Percentiles rank a stretch among this genome's conserved stretches.
phyloP scores from a whole-genome alignment of 2,888 invertebrate genomes.

The Heliconius ethilla region DNA sequence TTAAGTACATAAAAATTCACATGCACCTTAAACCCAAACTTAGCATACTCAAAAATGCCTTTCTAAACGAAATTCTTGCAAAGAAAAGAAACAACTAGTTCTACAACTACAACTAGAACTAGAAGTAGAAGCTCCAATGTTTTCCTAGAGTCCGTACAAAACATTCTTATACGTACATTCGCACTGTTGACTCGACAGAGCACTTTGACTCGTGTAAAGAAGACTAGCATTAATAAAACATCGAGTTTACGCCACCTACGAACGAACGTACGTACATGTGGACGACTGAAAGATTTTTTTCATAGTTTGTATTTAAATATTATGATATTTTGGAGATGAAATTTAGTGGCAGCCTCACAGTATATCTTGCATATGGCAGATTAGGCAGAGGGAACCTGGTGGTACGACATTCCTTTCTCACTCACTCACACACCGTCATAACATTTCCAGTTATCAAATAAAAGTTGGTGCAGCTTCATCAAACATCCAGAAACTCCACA shows the following conservation, averaged over 20 bases:
- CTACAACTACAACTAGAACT: not conserved
- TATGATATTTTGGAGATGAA: no score
- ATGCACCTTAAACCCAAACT: not conserved
- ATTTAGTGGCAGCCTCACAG: no score
- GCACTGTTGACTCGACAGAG: slow-evolving; percentile 10
- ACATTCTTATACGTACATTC: slow-evolving; percentile 10
- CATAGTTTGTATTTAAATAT: not conserved
- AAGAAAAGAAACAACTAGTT: slow-evolving; percentile 1
- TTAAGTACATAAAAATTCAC: not conserved
- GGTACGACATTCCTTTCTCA: not conserved
- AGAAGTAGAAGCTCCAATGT: not conserved
- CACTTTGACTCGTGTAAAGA: slow-evolving; percentile 15
- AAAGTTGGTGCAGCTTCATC: slow-evolving; percentile 18
- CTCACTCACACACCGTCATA: not conserved
- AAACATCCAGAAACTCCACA: slow-evolving; percentile 32
- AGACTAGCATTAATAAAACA: slow-evolving; percentile 19
- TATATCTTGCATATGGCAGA: no score
- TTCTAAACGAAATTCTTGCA: slow-evolving; percentile 5
- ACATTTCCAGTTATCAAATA: not conserved
- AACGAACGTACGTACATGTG: not conserved
- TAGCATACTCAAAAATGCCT: slow-evolving; percentile 6
- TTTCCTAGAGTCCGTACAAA: slow-evolving; percentile 19
- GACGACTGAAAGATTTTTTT: not conserved
- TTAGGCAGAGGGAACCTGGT: no score
- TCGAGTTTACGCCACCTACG: not conserved